phyloP scores from a whole-genome alignment of 2,888 invertebrate species.

The Polymixis lichenea region DNA sequence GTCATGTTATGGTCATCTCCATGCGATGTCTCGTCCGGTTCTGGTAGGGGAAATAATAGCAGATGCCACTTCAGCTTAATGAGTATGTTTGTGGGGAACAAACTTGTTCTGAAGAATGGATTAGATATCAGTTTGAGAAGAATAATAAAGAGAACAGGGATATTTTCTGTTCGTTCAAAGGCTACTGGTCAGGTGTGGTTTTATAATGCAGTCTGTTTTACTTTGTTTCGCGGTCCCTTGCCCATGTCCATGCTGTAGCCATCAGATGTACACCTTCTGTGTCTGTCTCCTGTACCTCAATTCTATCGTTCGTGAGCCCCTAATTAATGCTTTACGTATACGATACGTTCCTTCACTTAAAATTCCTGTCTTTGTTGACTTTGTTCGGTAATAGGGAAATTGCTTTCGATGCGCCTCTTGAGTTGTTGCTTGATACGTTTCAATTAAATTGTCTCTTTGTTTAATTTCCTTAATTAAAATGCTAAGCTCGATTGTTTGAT shows the following conservation, averaged over 20 bases:
- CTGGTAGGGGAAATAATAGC: background rate
- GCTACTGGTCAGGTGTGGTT: background rate
- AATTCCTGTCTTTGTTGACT: constrained; percentile 62
- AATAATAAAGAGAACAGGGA: background rate
- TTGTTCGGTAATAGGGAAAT: constrained; percentile 56
- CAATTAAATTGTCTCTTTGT: constrained; percentile 56
- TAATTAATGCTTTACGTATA: constrained; percentile 63
- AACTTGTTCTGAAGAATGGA: background rate
- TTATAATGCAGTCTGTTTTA: background rate
- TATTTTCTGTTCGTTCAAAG: background rate
- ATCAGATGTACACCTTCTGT: constrained; percentile 38
- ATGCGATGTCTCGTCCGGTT: background rate
- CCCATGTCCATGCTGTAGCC: background rate
- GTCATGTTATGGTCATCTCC: background rate
- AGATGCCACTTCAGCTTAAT: background rate
- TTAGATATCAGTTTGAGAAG: background rate
- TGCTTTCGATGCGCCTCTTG: constrained; percentile 51
- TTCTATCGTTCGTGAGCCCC: constrained; percentile 47
- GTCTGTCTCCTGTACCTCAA: background rate
- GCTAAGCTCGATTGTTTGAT: constrained; percentile 53
- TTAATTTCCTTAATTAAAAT: constrained; percentile 55
- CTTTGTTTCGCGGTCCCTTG: background rate
- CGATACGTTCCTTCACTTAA: constrained; percentile 61
- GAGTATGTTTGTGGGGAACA: background rate
- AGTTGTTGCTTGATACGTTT: constrained; percentile 55